phyloP scores from a whole-genome alignment of 2,797 vertebrate genomes.

The Chaunax sp. region DNA sequence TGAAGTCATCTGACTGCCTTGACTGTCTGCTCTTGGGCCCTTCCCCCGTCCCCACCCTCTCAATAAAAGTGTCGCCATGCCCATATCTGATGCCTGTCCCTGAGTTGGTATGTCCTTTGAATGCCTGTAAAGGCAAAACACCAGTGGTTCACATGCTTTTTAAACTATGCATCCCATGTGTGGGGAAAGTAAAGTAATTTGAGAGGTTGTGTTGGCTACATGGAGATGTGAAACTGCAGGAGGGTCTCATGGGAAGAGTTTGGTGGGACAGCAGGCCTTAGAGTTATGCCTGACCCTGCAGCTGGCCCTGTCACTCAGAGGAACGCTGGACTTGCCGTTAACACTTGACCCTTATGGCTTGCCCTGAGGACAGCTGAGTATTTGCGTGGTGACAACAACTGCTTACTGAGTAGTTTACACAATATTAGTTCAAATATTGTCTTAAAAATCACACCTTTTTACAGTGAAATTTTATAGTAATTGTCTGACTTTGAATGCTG shows the following conservation, averaged over 20 bases:
- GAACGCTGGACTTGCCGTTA: constrained; percentile 34
- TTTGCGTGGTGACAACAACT: constrained; percentile 70
- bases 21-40: not conserved
- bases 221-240: constrained; percentile 7
- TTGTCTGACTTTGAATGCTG: not conserved
- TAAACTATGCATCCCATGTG: constrained; percentile 12
- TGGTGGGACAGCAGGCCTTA: constrained; percentile 21
- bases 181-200: constrained; percentile 38
- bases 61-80: not conserved
- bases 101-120: constrained; percentile 17
- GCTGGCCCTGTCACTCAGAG: constrained; percentile 83
- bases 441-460: constrained; percentile 11
- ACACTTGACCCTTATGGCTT: constrained; percentile 62
- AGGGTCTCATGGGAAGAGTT: constrained; percentile 40
- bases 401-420: constrained; percentile 38
- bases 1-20: no score
- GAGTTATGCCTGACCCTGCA: constrained; percentile 70
- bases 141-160: constrained; percentile 29
- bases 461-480: not conserved
- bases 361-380: constrained; percentile 85
- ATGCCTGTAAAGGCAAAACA: constrained; percentile 28
- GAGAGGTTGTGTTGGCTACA: constrained; percentile 30
- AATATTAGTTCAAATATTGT: constrained; percentile 6
- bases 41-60: not conserved
- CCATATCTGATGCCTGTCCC: constrained; percentile 31